Evolutionary conservation across 1,140 invertebrate species (phyloP).

Genomic region (Drosophila dunni): DNA sequence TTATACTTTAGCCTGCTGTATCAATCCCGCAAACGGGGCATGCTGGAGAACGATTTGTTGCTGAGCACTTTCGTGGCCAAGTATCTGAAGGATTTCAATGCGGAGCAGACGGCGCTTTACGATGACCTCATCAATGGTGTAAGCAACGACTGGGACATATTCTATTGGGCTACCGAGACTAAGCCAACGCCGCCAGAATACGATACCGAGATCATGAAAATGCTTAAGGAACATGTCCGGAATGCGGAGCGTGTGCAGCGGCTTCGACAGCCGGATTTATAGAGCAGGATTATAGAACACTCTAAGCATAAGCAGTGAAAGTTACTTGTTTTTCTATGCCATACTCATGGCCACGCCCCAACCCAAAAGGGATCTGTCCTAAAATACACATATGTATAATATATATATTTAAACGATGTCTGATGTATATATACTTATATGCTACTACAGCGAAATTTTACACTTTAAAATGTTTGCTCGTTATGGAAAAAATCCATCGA

Average conservation of each 20-base stretch:
- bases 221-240: conserved; percentile 93
- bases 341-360: too few species aligned
- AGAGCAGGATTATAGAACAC: conserved; percentile 1
- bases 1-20: conserved; percentile 90
- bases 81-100: conserved; percentile 90
- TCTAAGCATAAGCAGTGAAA: not conserved
- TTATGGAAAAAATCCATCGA: conserved; percentile 45
- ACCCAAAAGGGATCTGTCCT: conserved; percentile 25
- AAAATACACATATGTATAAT: conserved; percentile 67
- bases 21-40: conserved; percentile 98
- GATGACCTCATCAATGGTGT: conserved; percentile 96
- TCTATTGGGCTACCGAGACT: conserved; percentile 95
- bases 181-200: conserved; percentile 94
- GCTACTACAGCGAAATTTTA: conserved; percentile 67
- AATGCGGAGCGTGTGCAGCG: conserved; percentile 90
- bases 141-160: conserved; percentile 99
- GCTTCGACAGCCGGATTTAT: conserved; percentile 89
- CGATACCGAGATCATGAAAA: conserved; percentile 94
- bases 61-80: conserved; percentile 97
- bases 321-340: too few species aligned
- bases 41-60: conserved; percentile 98
- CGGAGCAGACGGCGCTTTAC: conserved; percentile 91
- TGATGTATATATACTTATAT: conserved; percentile 52
- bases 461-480: conserved; percentile 59
- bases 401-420: conserved; percentile 52